Base-by-base conservation (phyloP, 2,113 vertebrate genomes). In the Enhydra lutris region DNA sequence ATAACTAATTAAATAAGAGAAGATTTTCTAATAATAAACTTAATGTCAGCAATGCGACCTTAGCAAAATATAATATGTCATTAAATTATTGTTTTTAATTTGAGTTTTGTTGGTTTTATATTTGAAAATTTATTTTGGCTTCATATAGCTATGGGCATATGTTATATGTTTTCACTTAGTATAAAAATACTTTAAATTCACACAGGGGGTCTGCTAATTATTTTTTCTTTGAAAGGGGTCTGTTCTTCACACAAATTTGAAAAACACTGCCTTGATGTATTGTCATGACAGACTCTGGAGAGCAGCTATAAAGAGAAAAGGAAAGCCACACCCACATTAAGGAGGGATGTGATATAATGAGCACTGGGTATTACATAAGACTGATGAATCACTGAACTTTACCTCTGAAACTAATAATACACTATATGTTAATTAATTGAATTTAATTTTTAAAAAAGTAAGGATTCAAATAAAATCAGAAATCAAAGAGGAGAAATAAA, bases 161-260 rank as follows among this genome's bases (percentile, higher is more conserved):
- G 92, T 94, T 96, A 59, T 34, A 84, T 91, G 52, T 67, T 73
- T 97, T n/a, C 29, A 85, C 29, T 91, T 91, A 84, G 26, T 91
- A 92, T 94, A 93, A 95, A 96, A 93, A 91, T 85, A 88, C 94
- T 93, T 96, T 93, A 93, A 95, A 92, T 96, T 92, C 71, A 95
- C 80, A 84, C 55, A 57, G 26, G 45, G 50, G 36, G n/a, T 83
- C 50, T 39, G 20, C 26, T 89, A 65, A 17, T 65, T 86, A 31
- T 86, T 91, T 91, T 84, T 91, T 45, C 71, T 89, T 84, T 93
- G 55, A 86, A 92, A 6, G 1, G 50, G 20, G 36, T 88, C 52
- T 93, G 47, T 88, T 52, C 17, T 42, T 94, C 45, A 34, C 23
- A 79, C 29, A 81, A 50, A 90, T 39, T 65, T 84, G 85, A 71